These are phyloP conservation scores for Phoxinus dragarum DNA, from an alignment of 2,797 vertebrate genomes.

Conservation along the genomic window DNA sequence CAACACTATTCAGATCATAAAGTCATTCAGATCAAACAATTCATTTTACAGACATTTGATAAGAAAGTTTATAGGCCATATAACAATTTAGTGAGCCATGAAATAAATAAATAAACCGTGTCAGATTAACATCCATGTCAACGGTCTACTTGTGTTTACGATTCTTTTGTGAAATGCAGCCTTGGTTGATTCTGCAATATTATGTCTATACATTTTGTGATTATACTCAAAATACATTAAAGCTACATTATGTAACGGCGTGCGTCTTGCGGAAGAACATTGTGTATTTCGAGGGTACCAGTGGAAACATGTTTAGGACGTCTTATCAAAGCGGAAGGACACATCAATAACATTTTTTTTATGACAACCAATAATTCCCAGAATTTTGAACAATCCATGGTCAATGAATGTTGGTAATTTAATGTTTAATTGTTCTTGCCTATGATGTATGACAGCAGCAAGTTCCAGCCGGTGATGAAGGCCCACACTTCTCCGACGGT, in stretches of 20 bases:
- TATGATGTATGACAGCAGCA: constrained; percentile 87
- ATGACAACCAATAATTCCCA: background rate
- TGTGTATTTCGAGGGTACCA: background rate
- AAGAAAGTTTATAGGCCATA: background rate
- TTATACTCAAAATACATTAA: background rate
- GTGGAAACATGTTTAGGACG: background rate
- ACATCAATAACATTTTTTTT: too few relatives aligned
- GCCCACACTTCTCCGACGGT: constrained; percentile 88
- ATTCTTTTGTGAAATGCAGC: background rate
- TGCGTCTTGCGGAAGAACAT: background rate
- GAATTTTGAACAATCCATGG: background rate
- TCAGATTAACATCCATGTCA: background rate
- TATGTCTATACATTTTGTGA: background rate
- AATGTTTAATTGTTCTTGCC: constrained; percentile 70
- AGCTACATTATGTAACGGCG: background rate
- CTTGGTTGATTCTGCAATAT: background rate
- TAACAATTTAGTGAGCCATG: background rate
- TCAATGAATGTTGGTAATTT: background rate
- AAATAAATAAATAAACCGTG: background rate
- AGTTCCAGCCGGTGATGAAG: constrained; percentile 87
- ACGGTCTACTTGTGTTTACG: background rate
- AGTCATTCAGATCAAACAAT: background rate
- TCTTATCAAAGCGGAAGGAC: background rate
- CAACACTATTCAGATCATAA: background rate
- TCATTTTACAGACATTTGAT: background rate